Evolutionary conservation across 1,140 invertebrate genomes (phyloP), one percentile per base, ranked within the genome.

Genomic region (Choristoneura fumiferana): DNA sequence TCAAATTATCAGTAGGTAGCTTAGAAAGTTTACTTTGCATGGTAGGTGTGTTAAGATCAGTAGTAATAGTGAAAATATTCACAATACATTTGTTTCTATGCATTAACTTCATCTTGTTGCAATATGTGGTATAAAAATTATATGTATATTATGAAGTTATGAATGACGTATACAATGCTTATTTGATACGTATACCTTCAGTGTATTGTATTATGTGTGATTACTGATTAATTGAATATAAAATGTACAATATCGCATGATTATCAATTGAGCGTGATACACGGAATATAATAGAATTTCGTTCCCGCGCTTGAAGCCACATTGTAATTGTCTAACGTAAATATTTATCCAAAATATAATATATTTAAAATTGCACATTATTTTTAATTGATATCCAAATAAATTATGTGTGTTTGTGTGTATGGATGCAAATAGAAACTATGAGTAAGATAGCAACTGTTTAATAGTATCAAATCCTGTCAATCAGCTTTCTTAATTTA

Each of bases 321-420:
- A 80, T 78, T 85, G 81, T 86, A 82, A 78, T 73, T 82, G 73
- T 87, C 73, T 76, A 77, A 81, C 85, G 81, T 85, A 86, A 86
- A 88, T 84, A 83, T 87, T 87, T 87, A 88, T 85, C 76, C 84
- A 73, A 82, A 78, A 78, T 73, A 78, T 75, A 76, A 49, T 49
- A 49, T 49, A 49, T 49, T 49, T 29, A 49, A 29, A 49, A 49
- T 13, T 49, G 43, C 18, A 29, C 2, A 22, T 22, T 49, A 18
- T 8, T 49, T 49, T 49, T 49, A 6, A 49, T 49, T 49, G n/a
- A n/a, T n/a, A n/a, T n/a, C n/a, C n/a, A n/a, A n/a, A n/a, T n/a
- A n/a, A n/a, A n/a, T n/a, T n/a, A n/a, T n/a, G n/a, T n/a, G n/a
- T n/a, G n/a, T n/a, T n/a, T n/a, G n/a, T n/a, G n/a, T n/a, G n/a